Conservation (phyloP, 1,140 invertebrate species). For the Dendrolimus kikuchii region DNA sequence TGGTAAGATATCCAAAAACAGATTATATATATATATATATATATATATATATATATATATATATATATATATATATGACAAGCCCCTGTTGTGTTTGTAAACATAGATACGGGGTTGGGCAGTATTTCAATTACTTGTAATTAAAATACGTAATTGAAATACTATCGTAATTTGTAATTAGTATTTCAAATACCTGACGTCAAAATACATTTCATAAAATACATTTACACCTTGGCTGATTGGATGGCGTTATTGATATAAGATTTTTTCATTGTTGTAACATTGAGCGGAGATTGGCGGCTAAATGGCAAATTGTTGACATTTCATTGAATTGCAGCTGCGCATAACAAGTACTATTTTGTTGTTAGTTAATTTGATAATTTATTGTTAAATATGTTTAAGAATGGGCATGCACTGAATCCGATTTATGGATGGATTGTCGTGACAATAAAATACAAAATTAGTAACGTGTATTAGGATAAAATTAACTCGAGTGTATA, state of each 20-base stretch:
- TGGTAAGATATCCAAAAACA: conserved; percentile 57
- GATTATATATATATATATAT: too few relatives aligned
- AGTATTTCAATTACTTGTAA: too few relatives aligned
- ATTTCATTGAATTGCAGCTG: conserved; percentile 47
- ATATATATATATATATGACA: too few relatives aligned
- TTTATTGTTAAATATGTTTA: neutral
- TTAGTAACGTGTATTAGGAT: too few relatives aligned
- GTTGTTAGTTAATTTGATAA: conserved; percentile 6
- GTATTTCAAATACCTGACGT: too few relatives aligned
- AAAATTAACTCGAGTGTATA: too few relatives aligned
- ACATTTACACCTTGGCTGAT: conserved; percentile 63
- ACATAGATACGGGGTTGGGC: conserved; percentile 51
- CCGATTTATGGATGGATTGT: too few relatives aligned
- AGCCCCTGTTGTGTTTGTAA: conserved; percentile 70
- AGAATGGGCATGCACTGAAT: neutral
- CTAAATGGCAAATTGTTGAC: conserved; percentile 63
- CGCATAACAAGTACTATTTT: conserved; percentile 21
- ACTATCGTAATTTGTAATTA: too few relatives aligned
- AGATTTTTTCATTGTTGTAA: conserved; percentile 47
- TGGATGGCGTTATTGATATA: conserved; percentile 53
- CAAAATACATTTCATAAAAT: too few relatives aligned
- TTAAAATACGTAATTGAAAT: too few relatives aligned
- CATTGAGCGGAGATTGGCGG: conserved; percentile 35
- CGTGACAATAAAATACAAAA: too few relatives aligned
- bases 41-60: too few relatives aligned